Percentiles rank a stretch among this genome's conserved stretches.
Evolutionary conservation across 2,797 vertebrate species (phyloP).

Genomic region (Australoheros facetus): DNA sequence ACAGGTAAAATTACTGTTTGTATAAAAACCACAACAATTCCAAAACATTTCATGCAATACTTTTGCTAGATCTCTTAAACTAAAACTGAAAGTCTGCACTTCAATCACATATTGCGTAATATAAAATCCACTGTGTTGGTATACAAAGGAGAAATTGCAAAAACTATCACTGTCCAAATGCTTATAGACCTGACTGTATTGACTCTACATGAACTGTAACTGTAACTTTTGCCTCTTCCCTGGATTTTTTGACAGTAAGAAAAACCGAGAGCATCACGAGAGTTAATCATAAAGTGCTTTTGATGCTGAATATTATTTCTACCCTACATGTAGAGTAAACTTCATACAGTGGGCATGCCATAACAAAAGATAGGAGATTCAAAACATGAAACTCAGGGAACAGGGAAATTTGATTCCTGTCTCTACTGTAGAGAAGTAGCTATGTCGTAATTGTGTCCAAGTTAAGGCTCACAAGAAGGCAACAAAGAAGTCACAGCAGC

Average conservation of each 20-base stretch:
- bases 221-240: neutral
- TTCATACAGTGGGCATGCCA: neutral
- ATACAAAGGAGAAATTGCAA: neutral
- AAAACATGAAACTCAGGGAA: constrained; percentile 27
- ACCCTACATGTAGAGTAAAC: neutral
- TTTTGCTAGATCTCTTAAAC: neutral
- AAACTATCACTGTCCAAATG: neutral
- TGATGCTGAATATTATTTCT: neutral
- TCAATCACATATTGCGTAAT: neutral
- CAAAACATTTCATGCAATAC: neutral
- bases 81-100: neutral
- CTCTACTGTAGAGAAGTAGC: constrained; percentile 24
- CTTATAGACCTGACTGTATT: neutral
- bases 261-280: neutral
- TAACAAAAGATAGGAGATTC: constrained; percentile 15
- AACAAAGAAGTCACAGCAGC: neutral
- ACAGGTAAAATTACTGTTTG: neutral
- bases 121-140: neutral
- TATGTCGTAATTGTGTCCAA: constrained; percentile 43
- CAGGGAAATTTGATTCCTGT: constrained; percentile 24
- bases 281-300: constrained; percentile 1
- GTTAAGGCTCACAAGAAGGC: constrained; percentile 21
- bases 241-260: neutral
- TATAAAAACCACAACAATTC: neutral
- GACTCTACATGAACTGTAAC: neutral